Evolutionary conservation across 2,888 invertebrate species (phyloP).

Genomic region (Hydropsyche betteni): DNA sequence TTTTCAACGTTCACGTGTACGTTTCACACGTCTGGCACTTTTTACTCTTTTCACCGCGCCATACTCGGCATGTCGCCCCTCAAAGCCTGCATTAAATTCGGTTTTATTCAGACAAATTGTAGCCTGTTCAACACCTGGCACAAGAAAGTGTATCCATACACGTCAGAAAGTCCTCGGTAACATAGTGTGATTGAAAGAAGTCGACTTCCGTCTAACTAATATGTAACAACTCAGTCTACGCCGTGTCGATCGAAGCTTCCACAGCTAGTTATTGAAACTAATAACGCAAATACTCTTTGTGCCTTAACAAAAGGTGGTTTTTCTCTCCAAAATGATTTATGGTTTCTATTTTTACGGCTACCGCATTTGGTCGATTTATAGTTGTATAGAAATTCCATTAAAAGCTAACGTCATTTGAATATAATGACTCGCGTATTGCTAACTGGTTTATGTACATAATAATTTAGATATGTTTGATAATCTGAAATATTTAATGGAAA

Average conservation of each 20-base stretch:
- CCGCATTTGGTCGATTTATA: no score
- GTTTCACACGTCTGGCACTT: constrained; percentile 9
- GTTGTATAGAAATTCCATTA: no score
- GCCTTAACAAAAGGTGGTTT: no score
- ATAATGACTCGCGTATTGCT: no score
- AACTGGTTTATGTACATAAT: no score
- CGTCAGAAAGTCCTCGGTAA: not conserved
- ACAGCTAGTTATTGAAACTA: constrained; percentile 5
- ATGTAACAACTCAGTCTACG: constrained; percentile 2
- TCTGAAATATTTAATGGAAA: no score
- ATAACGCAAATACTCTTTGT: not conserved
- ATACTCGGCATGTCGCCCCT: not conserved
- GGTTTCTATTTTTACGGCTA: no score
- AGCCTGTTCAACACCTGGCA: constrained; percentile 16
- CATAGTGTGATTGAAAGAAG: not conserved
- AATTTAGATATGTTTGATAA: no score
- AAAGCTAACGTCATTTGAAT: no score
- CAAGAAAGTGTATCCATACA: constrained; percentile 2
- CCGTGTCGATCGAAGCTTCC: not conserved
- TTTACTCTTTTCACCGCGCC: constrained; percentile 17
- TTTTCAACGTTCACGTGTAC: constrained; percentile 11
- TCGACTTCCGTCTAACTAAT: not conserved
- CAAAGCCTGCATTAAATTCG: constrained; percentile 34
- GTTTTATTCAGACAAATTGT: constrained; percentile 37
- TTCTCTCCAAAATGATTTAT: no score